These are phyloP conservation scores for Apistogramma diplotaenia DNA, from an alignment of 2,113 vertebrate species.

Conservation along the genomic window DNA sequence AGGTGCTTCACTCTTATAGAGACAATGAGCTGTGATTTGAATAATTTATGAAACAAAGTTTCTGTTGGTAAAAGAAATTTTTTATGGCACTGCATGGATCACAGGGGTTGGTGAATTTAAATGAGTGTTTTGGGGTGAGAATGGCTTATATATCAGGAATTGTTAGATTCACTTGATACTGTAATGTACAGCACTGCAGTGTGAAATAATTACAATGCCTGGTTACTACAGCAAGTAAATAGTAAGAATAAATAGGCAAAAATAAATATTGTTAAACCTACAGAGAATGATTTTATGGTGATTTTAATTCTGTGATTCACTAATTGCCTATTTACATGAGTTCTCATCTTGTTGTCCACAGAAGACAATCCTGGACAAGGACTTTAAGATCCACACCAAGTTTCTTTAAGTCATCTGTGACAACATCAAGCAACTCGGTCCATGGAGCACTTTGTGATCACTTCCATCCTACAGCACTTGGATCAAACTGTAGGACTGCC, in stretches of 20 bases:
- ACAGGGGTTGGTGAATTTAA: not conserved
- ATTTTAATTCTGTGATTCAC: not conserved
- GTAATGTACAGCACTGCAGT: not conserved
- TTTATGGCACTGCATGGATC: not conserved
- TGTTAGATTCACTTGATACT: too few relatives aligned
- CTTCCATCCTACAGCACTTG: too few relatives aligned
- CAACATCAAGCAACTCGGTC: too few relatives aligned
- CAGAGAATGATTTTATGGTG: not conserved
- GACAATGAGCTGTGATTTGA: conserved; percentile 7
- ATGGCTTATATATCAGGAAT: not conserved
- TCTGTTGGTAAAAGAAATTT: not conserved
- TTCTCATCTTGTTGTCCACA: too few relatives aligned
- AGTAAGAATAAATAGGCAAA: not conserved
- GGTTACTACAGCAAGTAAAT: not conserved
- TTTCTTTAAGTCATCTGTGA: too few relatives aligned
- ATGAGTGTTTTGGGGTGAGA: not conserved
- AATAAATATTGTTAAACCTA: too few relatives aligned
- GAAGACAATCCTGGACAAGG: too few relatives aligned
- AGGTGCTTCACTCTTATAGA: not conserved
- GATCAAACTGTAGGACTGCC: too few relatives aligned
- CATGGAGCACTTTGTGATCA: too few relatives aligned
- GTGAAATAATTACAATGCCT: not conserved
- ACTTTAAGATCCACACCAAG: too few relatives aligned
- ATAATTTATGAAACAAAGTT: conserved; percentile 35
- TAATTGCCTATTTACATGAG: not conserved